Conservation (phyloP, 2,888 invertebrate genomes). For the Clivina fossor region DNA sequence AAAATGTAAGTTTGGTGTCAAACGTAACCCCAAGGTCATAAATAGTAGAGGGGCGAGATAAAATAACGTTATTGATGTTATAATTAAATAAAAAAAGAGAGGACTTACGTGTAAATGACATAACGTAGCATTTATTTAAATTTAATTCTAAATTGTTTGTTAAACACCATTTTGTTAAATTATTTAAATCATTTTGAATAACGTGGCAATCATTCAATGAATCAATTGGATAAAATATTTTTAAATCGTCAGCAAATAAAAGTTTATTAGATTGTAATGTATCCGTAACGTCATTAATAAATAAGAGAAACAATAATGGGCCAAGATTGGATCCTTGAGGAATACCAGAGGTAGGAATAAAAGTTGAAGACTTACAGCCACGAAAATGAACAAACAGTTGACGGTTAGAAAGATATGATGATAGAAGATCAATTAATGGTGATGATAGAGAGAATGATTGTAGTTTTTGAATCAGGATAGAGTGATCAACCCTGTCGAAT, state of each 20-base stretch:
- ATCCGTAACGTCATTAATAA: neutral
- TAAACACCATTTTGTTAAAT: neutral
- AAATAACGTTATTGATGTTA: no score
- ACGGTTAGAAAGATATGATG: neutral
- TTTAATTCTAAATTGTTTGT: neutral
- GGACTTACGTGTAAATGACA: neutral
- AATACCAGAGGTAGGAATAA: neutral
- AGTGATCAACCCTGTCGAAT: neutral
- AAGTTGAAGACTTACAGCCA: neutral
- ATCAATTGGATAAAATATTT: neutral
- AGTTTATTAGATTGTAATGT: neutral
- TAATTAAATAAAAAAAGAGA: no score
- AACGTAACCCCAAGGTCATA: no score
- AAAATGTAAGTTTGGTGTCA: no score
- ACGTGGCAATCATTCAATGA: neutral
- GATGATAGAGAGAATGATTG: neutral
- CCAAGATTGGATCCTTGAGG: slow-evolving; percentile 3
- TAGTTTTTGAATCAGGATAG: neutral
- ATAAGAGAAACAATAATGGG: neutral
- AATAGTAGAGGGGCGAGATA: no score
- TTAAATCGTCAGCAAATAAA: slow-evolving; percentile 2
- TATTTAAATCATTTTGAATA: neutral
- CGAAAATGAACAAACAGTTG: neutral
- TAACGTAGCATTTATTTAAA: neutral
- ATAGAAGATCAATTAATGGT: neutral